These are phyloP conservation scores for Galaxias olidus DNA, from an alignment of 2,797 vertebrate genomes.

Conservation along the genomic window DNA sequence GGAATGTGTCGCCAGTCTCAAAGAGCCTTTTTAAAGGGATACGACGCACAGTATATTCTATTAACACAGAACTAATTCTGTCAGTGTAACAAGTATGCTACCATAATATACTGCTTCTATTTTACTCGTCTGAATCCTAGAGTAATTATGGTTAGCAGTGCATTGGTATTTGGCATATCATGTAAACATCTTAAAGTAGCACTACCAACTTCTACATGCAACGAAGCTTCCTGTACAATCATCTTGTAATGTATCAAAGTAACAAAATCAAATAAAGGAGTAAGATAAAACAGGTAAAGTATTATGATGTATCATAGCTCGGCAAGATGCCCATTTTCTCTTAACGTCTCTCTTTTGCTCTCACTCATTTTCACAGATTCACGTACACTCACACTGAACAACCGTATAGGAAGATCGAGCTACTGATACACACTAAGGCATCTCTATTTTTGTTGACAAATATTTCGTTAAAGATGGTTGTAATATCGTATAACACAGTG, in stretches of 20 bases:
- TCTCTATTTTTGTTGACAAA: constrained; percentile 55
- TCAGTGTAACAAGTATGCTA: constrained; percentile 51
- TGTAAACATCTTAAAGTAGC: constrained; percentile 78
- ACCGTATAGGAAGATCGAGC: constrained; percentile 47
- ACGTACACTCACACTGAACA: constrained; percentile 50
- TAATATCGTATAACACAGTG: constrained; percentile 44
- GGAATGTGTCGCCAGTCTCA: constrained; percentile 25
- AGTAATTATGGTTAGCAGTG: constrained; percentile 67
- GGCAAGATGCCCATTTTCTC: constrained; percentile 54
- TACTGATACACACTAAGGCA: constrained; percentile 49
- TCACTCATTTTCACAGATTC: constrained; percentile 18
- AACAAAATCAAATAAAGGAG: constrained; percentile 19
- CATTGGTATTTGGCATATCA: constrained; percentile 71
- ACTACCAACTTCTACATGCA: constrained; percentile 77
- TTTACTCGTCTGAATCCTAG: constrained; percentile 34
- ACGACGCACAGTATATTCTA: constrained; percentile 19
- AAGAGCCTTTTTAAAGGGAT: constrained; percentile 23
- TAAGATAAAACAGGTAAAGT: constrained; percentile 55
- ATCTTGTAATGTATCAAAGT: constrained; percentile 57
- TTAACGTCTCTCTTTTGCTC: constrained; percentile 30
- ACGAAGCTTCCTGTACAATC: constrained; percentile 68
- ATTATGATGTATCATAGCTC: constrained; percentile 47
- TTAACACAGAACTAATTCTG: constrained; percentile 30
- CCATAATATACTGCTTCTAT: constrained; percentile 53
- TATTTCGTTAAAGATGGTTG: constrained; percentile 48